Conservation (phyloP, 2,888 invertebrate species). For the Drosophila demipolita region DNA sequence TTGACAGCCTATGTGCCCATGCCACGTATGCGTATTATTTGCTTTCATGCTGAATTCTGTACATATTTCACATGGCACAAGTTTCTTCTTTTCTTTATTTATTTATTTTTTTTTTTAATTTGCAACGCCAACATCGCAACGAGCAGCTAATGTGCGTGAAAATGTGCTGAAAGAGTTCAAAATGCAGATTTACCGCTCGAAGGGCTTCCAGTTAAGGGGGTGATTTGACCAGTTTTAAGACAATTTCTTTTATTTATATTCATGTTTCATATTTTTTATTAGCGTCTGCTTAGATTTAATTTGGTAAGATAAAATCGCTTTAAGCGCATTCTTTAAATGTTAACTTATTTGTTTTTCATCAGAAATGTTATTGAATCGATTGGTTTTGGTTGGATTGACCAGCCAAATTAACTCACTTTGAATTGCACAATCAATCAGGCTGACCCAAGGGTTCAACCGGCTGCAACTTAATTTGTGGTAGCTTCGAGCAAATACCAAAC, state of each 20-base stretch:
- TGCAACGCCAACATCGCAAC: conserved; percentile 25
- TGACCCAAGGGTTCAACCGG: conserved; percentile 16
- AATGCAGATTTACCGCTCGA: conserved; percentile 6
- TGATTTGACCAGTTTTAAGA: background rate
- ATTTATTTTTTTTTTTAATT: conserved; percentile 10
- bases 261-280: background rate
- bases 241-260: conserved; percentile 4
- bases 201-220: background rate
- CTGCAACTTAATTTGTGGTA: conserved; percentile 49
- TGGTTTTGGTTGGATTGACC: conserved; percentile 13
- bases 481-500: conserved; percentile 31
- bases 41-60: conserved; percentile 64
- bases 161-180: conserved; percentile 35
- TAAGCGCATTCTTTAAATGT: background rate
- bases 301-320: background rate
- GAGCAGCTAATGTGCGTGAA: conserved; percentile 61
- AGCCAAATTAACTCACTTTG: conserved; percentile 39
- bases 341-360: background rate
- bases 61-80: conserved; percentile 63
- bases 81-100: conserved; percentile 3
- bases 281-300: background rate
- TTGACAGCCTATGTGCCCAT: conserved; percentile 70
- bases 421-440: conserved; percentile 51
- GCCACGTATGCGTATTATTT: conserved; percentile 74
- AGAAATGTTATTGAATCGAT: conserved; percentile 9